Base-by-base conservation (phyloP, 1,140 invertebrate genomes). In the Tetragnatha versicolor region DNA sequence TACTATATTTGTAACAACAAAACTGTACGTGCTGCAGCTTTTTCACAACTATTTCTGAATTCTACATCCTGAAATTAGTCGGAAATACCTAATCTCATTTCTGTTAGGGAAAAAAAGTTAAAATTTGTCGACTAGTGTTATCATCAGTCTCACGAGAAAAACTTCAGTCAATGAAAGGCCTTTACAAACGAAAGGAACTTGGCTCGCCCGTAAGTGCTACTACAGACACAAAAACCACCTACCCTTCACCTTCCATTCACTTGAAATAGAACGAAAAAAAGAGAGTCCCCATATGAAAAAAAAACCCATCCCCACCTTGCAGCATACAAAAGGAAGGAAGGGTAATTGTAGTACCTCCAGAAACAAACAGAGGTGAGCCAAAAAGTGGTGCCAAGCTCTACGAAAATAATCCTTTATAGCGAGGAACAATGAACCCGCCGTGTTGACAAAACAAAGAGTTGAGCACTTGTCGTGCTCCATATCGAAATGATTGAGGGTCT, bases 111-210 rank as follows among this genome's bases (percentile, higher is more conserved):
- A n/a, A n/a, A n/a, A n/a, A n/a, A n/a, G n/a, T n/a, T n/a, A 61
- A 61, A 22, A 0, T 14, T 9, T 61, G 14, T 63, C 35, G 17
- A 22, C 35, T 39, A 37, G 3, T 14, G n/a, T 35, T n/a, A 58
- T 58, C 55, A 17, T 65, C 25, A 45, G 33, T 42, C 20, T 14
- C 37, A 42, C 33, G 6, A 22, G 17, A 17, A 27, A 22, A 4
- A 25, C 20, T 7, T 65, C 42, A 75, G 72, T 75, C 72, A 75
- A 75, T 75, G 72, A 33, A 31, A 37, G 27, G 37, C 72, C 37
- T 51, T 75, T 75, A 75, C 72, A 75, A 75, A 61, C 72, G 72
- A 75, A 75, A 75, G 72, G 72, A 75, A 75, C 58, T 75, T 75
- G 72, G 72, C 72, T 61, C 72, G 22, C 39, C 39, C 65, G 20